Evolutionary conservation across 2,797 vertebrate genomes (phyloP), one percentile per base, ranked within the genome.

Genomic region (Chiloscyllium punctatum): DNA sequence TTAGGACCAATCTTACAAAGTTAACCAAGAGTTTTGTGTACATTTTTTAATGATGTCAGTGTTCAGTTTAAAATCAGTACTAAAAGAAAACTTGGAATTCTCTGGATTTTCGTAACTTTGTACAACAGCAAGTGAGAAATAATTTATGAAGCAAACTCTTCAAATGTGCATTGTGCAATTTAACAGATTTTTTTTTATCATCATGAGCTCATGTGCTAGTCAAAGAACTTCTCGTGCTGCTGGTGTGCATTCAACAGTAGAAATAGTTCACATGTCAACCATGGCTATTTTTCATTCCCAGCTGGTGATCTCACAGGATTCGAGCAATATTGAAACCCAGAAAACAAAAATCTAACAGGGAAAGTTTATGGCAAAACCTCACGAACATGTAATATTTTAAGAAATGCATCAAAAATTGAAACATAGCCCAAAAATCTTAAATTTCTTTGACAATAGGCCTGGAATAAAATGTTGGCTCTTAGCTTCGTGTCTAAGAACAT

Each of bases 111-210:
- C 86, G 96, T 96, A 96, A 96, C 96, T 97, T 97, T 96, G 96
- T 2, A 25, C 96, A 97, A 97, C 96, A 97, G 95, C 95, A 96
- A 97, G 96, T 77, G 96, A 95, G 95, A 96, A 96, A 96, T 97
- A 71, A 95, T 95, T 96, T 96, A 96, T 96, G 96, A 96, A 96
- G 42, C 97, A 3, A 96, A 95, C 77, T 96, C 97, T 98, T 97
- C 97, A 98, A 97, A 98, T 97, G 96, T 96, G 96, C 95, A 95
- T 96, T 97, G 96, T 96, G 97, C 95, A 92, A 96, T 96, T 96
- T 96, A 97, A 96, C 97, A 98, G 97, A n/a, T 97, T 98, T 97
- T 97, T 98, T 98, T 96, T 71, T 95, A 97, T 97, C 97, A 97
- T 96, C 97, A 96, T 96, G 95, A 96, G 96, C 96, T 96, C 96